Base-by-base conservation (phyloP, 2,888 invertebrate genomes). In the Pammene fasciana region DNA sequence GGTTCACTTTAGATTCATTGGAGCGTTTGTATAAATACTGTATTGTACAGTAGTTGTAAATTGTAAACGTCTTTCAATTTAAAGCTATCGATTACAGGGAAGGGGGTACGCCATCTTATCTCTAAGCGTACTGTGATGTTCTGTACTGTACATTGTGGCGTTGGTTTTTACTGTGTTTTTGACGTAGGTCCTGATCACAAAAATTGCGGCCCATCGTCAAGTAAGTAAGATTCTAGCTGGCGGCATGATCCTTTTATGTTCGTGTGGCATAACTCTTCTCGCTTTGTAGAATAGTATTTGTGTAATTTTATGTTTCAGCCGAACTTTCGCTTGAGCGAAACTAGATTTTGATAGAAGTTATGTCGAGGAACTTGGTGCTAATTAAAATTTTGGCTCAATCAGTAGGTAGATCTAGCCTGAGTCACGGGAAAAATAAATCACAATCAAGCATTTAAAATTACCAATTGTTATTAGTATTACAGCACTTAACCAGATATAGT, bases 131-230 rank as follows among this genome's bases (percentile, higher is more conserved):
- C 77, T 79, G 54, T 54, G 38, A 55, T 65, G 60, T 70, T 57
- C 59, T 70, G 65, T 65, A 64, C 41, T 86, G 86, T 86, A 87
- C 80, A 87, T 88, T 88, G 88, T 90, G 88, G 84, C 80, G 91
- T 89, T 68, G 90, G 90, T 91, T 91, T 78, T 92, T 86, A 92
- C 83, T 86, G 87, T 90, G 87, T 92, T 92, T 92, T 87, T 92
- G 89, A 89, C 88, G 87, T 93, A 93, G 93, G 93, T 93, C 93
- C 93, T 79, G 93, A 91, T 86, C 92, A 92, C 90, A 90, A 90
- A 88, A 90, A 84, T 88, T 93, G 93, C 92, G 89, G 91, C 82
- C 88, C 93, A 80, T 86, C 91, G 82, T 90, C 86, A 88, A 93
- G 93, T 93, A 92, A 93, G 93, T 93, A 92, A 88, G 83, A 86